Evolutionary conservation across 2,113 vertebrate species (phyloP).

Genomic region (Tapirus terrestris): DNA sequence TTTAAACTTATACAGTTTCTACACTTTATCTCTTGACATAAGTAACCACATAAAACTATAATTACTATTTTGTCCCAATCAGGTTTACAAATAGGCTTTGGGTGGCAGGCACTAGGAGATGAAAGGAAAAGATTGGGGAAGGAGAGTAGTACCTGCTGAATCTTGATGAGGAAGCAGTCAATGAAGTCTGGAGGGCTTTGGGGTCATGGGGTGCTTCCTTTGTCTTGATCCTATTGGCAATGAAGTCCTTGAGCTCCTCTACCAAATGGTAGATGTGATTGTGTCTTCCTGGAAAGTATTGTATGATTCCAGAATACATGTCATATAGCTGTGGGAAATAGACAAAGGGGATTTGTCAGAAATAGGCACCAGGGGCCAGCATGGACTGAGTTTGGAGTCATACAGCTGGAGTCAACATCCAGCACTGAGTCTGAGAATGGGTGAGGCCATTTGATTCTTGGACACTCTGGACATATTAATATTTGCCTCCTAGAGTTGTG

Average conservation of each 20-base stretch:
- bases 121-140: neutral
- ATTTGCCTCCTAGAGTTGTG: no score
- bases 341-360: neutral
- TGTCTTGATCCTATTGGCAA: conserved; percentile 81
- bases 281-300: conserved; percentile 85
- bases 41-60: neutral
- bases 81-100: neutral
- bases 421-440: neutral
- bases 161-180: conserved; percentile 89
- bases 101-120: neutral
- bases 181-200: conserved; percentile 87
- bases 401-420: neutral
- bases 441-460: neutral
- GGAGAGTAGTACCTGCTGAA: conserved; percentile 82
- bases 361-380: neutral
- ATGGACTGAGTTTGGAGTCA: neutral
- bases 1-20: neutral
- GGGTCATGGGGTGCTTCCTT: conserved; percentile 86
- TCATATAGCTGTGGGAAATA: conserved; percentile 86
- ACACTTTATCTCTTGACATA: neutral
- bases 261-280: conserved; percentile 74
- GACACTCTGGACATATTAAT: no score
- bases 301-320: conserved; percentile 87
- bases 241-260: conserved; percentile 82
- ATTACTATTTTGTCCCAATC: neutral